Evolutionary conservation across 2,888 invertebrate species (phyloP).

Genomic region (Endotricha flammealis): DNA sequence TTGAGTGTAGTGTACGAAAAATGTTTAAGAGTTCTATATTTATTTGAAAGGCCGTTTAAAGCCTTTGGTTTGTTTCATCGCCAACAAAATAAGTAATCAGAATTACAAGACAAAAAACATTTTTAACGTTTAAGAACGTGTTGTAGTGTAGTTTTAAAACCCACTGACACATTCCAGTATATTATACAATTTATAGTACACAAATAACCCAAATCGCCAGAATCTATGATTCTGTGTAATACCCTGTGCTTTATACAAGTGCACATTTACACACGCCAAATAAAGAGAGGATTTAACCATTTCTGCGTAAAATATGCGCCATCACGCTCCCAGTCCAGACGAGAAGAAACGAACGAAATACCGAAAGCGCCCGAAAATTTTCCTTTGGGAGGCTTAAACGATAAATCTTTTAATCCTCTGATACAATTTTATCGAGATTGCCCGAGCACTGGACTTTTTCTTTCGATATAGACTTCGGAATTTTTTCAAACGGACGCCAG

Average conservation of each 20-base stretch:
- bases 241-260: constrained; percentile 23
- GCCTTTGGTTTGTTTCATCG: no score
- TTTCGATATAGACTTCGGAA: constrained; percentile 14
- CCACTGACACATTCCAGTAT: no score
- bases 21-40: no score
- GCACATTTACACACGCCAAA: constrained; percentile 50
- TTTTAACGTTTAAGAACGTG: no score
- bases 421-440: constrained; percentile 72
- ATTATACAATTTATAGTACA: no score
- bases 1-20: no score
- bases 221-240: no score
- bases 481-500: constrained; percentile 1
- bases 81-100: no score
- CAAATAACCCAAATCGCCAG: no score
- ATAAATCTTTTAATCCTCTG: constrained; percentile 75
- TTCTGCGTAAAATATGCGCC: constrained; percentile 45
- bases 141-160: no score
- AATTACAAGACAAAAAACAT: no score
- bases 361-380: constrained; percentile 62
- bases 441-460: constrained; percentile 32
- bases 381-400: constrained; percentile 65
- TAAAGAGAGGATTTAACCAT: constrained; percentile 42
- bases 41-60: no score
- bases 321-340: constrained; percentile 45
- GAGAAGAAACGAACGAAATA: constrained; percentile 56